These are phyloP conservation scores for Papilio xuthus DNA, from an alignment of 1,140 invertebrate genomes.

Conservation along the genomic window DNA sequence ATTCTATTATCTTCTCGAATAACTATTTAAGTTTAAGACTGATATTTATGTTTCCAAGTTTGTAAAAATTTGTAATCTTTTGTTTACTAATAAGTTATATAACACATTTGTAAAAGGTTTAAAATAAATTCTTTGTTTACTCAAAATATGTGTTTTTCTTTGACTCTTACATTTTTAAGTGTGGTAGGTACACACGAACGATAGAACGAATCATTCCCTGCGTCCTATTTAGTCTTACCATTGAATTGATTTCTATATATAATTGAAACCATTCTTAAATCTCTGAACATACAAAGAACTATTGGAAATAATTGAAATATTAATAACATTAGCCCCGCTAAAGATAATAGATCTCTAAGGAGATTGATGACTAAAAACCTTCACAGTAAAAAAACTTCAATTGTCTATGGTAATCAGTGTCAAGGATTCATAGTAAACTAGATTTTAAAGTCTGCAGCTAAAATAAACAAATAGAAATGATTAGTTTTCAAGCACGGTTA, in stretches of 20 bases:
- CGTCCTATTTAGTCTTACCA: too few species aligned
- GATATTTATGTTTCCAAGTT: conserved; percentile 41
- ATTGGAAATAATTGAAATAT: too few species aligned
- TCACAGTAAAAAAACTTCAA: neutral
- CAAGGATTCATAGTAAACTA: conserved; percentile 15
- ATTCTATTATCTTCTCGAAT: conserved; percentile 20
- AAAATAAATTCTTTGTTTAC: neutral
- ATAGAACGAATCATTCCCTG: too few species aligned
- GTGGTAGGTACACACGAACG: too few species aligned
- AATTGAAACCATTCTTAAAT: too few species aligned
- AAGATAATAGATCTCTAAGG: neutral
- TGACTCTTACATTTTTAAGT: too few species aligned
- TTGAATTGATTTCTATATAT: too few species aligned
- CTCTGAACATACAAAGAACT: too few species aligned
- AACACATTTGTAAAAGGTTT: neutral
- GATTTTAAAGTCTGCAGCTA: conserved; percentile 1
- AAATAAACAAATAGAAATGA: neutral
- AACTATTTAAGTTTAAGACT: conserved; percentile 45
- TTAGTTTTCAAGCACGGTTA: neutral
- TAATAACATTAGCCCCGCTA: too few species aligned
- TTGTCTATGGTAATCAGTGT: conserved; percentile 16
- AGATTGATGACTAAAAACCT: neutral
- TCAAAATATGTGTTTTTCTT: neutral
- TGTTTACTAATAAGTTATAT: neutral
- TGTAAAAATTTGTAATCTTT: neutral